Evolutionary conservation across 2,888 invertebrate genomes (phyloP), one percentile per base, ranked within the genome.

Genomic region (Callyntrura sp.): DNA sequence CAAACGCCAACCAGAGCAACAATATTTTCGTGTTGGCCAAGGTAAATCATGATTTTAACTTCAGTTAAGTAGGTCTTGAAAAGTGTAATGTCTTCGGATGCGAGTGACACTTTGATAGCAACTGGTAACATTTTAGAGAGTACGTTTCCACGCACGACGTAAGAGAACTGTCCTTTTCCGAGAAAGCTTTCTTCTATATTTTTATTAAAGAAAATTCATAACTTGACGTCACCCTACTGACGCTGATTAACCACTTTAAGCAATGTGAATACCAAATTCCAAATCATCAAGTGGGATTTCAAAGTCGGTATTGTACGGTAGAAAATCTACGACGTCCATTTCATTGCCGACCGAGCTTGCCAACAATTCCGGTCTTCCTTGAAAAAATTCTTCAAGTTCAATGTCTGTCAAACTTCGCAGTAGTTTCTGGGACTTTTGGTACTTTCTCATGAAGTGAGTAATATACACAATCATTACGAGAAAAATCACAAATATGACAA

Each of bases 241-340:
- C n/a, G n/a, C n/a, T n/a, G n/a, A n/a, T n/a, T n/a, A n/a, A n/a
- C n/a, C n/a, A n/a, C n/a, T n/a, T n/a, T n/a, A n/a, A n/a, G n/a
- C n/a, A n/a, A n/a, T n/a, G n/a, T n/a, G n/a, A n/a, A n/a, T 83
- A 91, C 91, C 91, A 79, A 91, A 90, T 45, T 90, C 70, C 0
- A 91, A 23, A 45, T 91, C 91, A 1, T 83, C 60, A 4, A 79
- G 1, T 1, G 76, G 17, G n/a, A 91, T 87, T 84, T 91, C 91
- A 73, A 84, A 91, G 5, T 86, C 43, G 11, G 20, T 60, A 35
- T 90, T 84, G 45, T 90, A 91, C 1, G 91, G 91, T 4, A 91
- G 20, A 48, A 90, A 84, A 12, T 91, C 90, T 0, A 91, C 55
- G 12, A 79, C 20, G 14, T 91, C 86, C 0, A 79, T 14, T 3